A percentile compares a stretch with the other conserved stretches of the same genome.
Evolutionary conservation across 2,113 vertebrate genomes (phyloP).

Genomic region (Australoheros scitulus): DNA sequence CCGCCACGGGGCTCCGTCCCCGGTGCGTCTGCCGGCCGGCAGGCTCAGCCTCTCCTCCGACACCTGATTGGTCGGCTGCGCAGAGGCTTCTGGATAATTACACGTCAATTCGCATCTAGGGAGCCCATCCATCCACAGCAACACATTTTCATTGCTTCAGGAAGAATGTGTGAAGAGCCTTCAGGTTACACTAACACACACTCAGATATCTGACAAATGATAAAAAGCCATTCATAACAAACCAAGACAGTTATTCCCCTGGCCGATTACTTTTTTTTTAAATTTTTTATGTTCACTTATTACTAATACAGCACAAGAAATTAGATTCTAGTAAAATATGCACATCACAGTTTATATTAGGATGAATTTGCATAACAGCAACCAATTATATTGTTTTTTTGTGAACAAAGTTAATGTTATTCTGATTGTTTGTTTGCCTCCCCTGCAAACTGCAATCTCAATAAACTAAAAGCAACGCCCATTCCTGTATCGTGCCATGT

Average conservation of each 20-base stretch:
- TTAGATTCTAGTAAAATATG: background rate
- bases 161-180: background rate
- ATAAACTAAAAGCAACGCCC: background rate
- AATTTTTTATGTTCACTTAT: background rate
- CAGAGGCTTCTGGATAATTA: conserved; percentile 31
- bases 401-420: too few species aligned
- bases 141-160: background rate
- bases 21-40: conserved; percentile 42
- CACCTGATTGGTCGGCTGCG: conserved; percentile 66
- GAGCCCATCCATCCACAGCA: background rate
- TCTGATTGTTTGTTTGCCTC: background rate
- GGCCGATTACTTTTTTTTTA: too few species aligned
- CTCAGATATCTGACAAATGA: background rate
- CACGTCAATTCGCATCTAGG: conserved; percentile 41
- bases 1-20: conserved; percentile 21
- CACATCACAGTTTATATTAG: too few species aligned
- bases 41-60: conserved; percentile 63
- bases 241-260: too few species aligned
- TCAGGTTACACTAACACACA: background rate
- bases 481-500: fast-evolving
- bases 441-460: background rate
- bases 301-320: background rate
- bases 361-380: background rate
- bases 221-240: too few species aligned
- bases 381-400: background rate